phyloP scores from a whole-genome alignment of 2,113 vertebrate genomes.

The Micromys minutus region DNA sequence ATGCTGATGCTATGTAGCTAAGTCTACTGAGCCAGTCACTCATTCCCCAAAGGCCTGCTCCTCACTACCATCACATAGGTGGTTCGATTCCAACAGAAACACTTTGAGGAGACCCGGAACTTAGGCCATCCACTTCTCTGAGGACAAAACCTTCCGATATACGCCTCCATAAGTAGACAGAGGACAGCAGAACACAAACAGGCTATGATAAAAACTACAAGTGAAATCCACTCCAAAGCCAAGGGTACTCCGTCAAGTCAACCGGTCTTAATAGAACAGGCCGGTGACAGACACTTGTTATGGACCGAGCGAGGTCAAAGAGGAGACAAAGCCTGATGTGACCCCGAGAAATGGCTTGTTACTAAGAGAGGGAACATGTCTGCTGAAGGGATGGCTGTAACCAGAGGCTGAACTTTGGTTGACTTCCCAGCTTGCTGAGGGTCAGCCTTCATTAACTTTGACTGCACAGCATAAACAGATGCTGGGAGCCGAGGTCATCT shows the following conservation, averaged over 20 bases:
- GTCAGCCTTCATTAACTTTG: constrained; percentile 68
- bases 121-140: not conserved
- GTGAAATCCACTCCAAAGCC: not conserved
- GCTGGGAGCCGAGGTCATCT: constrained; percentile 29
- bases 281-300: not conserved
- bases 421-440: constrained; percentile 55
- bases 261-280: not conserved
- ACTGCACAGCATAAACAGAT: constrained; percentile 60
- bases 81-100: not conserved
- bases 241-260: not conserved
- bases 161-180: constrained; percentile 1
- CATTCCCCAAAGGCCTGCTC: not conserved
- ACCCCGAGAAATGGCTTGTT: not conserved
- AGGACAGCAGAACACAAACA: not conserved
- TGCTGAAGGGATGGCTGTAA: constrained; percentile 31
- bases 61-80: not conserved
- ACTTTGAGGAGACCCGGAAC: not conserved
- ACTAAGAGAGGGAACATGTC: not conserved
- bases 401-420: constrained; percentile 56
- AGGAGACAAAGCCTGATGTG: not conserved
- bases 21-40: not conserved
- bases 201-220: not conserved
- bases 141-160: not conserved
- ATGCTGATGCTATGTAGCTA: not conserved
- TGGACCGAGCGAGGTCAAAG: not conserved